Conservation (phyloP, 2,888 invertebrate genomes). For the Notocelia uddmanniana region DNA sequence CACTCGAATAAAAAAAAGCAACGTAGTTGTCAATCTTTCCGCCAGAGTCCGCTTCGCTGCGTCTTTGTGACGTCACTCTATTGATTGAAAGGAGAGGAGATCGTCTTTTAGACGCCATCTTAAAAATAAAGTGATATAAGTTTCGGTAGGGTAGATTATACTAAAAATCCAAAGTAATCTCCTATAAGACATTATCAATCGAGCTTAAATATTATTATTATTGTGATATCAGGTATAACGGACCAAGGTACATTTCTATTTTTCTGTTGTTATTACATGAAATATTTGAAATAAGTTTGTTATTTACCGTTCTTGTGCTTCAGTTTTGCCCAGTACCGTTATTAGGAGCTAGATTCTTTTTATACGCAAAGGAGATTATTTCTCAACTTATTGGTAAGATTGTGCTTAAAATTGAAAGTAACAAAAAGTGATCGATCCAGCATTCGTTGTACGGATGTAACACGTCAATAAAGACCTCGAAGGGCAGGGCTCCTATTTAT, state of each 20-base stretch:
- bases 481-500: conserved; percentile 79
- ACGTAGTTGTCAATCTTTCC: conserved; percentile 51
- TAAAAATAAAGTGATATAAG: conserved; percentile 86
- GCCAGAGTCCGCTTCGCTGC: conserved; percentile 71
- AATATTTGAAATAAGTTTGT: conserved; percentile 73
- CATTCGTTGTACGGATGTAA: conserved; percentile 80
- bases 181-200: conserved; percentile 73
- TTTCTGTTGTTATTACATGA: conserved; percentile 69
- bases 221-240: conserved; percentile 89
- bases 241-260: conserved; percentile 90
- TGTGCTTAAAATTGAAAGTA: conserved; percentile 52
- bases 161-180: conserved; percentile 84
- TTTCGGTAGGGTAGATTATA: conserved; percentile 87
- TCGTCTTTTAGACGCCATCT: conserved; percentile 86
- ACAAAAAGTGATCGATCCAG: conserved; percentile 77
- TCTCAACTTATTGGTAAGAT: conserved; percentile 48
- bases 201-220: conserved; percentile 75
- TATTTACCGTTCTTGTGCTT: conserved; percentile 78
- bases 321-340: conserved; percentile 74
- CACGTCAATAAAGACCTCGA: conserved; percentile 81
- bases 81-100: conserved; percentile 82
- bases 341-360: conserved; percentile 60
- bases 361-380: conserved; percentile 47
- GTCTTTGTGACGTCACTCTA: conserved; percentile 85
- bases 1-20: conserved; percentile 26